Evolutionary conservation across 1,140 invertebrate species (phyloP), one percentile per base, ranked within the genome.

Genomic region (Brachionus rubens): DNA sequence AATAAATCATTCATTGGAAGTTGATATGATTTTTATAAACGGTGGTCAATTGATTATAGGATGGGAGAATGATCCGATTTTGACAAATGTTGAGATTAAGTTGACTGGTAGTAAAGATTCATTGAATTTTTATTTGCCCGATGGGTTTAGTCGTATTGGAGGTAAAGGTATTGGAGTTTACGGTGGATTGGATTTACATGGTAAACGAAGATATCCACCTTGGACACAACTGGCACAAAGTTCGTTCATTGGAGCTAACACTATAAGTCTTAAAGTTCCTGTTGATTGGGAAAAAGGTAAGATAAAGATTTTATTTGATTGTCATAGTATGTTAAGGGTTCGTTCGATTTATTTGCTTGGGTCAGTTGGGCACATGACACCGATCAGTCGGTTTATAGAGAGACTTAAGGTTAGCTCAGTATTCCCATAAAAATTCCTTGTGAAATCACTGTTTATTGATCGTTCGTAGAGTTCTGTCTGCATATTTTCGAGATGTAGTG

Each of bases 21-120:
- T 79, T 33, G 78, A 79, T 12, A 78, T 80, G 59, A 81, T 83
- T 59, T 46, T 79, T 65, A 80, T 83, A 7, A 62, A 52, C 28
- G 80, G 80, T 16, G 82, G 83, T 10, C 80, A 82, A 21, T 68
- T 84, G 5, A 79, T 83, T 6, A 78, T 80, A 48, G 83, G 56
- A n/a, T 76, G 56, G 52, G 54, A 46, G 10, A 56, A 68, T 12
- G 43, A 76, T 33, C 72, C 59, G 4, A 50, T 77, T 4, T 9
- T 26, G 21, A 80, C 26, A 46, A 56, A 9, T 78, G 80, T 10
- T 70, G 78, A 36, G 48, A 79, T 19, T 80, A 81, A 28, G 10
- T 36, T 81, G 19, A 82, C 80, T 72, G 80, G 80, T 21, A 79
- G 81, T 30, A 82, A 81, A 48, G 33, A 33, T 26, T 78, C 36